Evolutionary conservation across 2,888 invertebrate genomes (phyloP), one percentile per base, ranked within the genome.

Genomic region (Ferdinandea cuprea): DNA sequence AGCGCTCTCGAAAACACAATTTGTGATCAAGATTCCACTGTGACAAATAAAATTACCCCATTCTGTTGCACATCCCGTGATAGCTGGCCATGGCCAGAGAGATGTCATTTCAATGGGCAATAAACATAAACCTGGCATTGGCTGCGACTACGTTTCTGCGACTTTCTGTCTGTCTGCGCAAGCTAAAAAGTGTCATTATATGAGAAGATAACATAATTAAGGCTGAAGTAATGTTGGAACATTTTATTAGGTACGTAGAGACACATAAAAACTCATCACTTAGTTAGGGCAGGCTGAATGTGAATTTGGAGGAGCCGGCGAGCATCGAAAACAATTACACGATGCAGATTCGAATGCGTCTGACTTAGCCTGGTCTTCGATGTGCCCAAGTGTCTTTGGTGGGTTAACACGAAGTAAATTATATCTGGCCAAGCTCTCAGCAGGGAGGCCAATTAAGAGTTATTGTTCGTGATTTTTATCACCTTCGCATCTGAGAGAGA

Each of bases 161-260:
- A 61, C 66, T 66, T 59, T 66, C 66, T 66, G 52, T 32, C 83
- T 56, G 77, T 32, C n/a, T n/a, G n/a, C n/a, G n/a, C n/a, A 58
- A 76, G 44, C 58, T 76, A 63, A 72, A 72, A 68, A 83, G 78
- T 83, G 83, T 68, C 78, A 83, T 83, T 83, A 78, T 83, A 56
- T 68, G 83, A 78, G 72, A 83, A 83, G 78, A 83, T 83, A 83
- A 72, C 83, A 83, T 83, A 78, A 83, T 83, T 83, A 83, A 78
- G 78, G 78, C n/a, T 32, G 56, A 73, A 72, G 68, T 68, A 68
- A 78, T 73, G 78, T 50, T 56, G 77, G 48, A 48, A 74, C 65
- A 71, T 76, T 81, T 81, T 80, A 80, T 74, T 68, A 79, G 58
- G 28, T 61, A 44, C 58, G 40, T 69, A 28, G 37, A 17, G 28